Base-by-base conservation (phyloP, 1,140 invertebrate species). In the Drosophila jambulina region DNA sequence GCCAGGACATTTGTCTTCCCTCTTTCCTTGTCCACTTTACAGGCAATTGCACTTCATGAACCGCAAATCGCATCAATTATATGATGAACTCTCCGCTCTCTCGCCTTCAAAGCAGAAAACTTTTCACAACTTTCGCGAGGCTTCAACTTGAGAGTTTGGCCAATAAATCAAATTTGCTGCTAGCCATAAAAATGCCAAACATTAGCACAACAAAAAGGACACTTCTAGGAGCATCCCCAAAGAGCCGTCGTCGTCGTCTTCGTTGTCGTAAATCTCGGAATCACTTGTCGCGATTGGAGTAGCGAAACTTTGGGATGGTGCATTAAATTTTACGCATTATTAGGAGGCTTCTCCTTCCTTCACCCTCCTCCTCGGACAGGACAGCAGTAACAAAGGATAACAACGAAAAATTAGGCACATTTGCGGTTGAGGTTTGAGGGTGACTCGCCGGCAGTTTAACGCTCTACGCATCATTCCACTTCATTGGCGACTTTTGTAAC, bases 401-500 rank as follows among this genome's bases (percentile, higher is more conserved):
- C 85, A 90, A 85, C 86, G 85, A 85, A 79, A 85, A 90, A 90
- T 90, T 90, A 90, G 85, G 85, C 82, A 90, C 85, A 90, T 90
- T 90, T 90, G 85, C 78, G 85, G 86, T 53, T 64, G 57, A 46
- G 49, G 21, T 23, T 10, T 13, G 27, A 45, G 40, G 67, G 46
- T 54, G 40, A 21, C 25, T 27, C 34, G 29, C 25, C 9, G 61
- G 59, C 46, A 75, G 72, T 76, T 82, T 70, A 64, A 49, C 58
- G 63, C 49, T 76, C 57, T 36, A 59, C 75, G 79, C 85, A 86
- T 90, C 79, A 88, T 92, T 92, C 91, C 91, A 91, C 91, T 92
- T 92, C 91, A 92, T 92, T 92, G 91, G 85, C 82, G 82, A 82
- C 91, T 90, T 92, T 92, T 84, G 91, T 81, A 92, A 92, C 91